Evolutionary conservation across 2,797 vertebrate species (phyloP).

Genomic region (Echeneis naucrates): DNA sequence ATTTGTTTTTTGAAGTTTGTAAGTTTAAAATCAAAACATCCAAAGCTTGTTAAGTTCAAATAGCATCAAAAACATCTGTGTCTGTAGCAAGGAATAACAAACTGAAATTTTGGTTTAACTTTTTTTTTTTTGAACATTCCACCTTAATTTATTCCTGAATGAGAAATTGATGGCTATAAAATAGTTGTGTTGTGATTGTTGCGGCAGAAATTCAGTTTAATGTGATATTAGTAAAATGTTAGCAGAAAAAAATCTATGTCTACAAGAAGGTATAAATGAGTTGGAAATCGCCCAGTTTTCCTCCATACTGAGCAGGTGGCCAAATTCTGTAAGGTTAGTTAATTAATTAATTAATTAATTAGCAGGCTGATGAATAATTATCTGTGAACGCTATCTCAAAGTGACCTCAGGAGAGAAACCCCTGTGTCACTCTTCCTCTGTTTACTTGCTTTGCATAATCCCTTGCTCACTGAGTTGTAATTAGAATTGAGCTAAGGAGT

Average conservation of each 20-base stretch:
- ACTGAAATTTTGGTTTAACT: neutral
- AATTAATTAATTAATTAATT: too few relatives aligned
- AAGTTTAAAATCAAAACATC: neutral
- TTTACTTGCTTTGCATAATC: slow-evolving; percentile 74
- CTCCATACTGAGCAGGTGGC: neutral
- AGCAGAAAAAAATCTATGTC: neutral
- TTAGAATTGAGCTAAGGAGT: slow-evolving; percentile 61
- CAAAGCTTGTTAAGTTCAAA: neutral
- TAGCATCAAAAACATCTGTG: neutral
- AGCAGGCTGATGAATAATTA: slow-evolving; percentile 29
- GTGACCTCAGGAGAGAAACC: slow-evolving; percentile 26
- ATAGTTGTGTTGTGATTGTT: neutral
- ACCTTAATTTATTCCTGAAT: too few relatives aligned
- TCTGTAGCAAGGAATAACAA: neutral
- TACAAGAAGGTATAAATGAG: too few relatives aligned
- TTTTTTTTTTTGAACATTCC: neutral
- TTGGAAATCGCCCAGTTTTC: too few relatives aligned
- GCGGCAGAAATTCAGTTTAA: neutral
- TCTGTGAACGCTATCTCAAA: slow-evolving; percentile 11
- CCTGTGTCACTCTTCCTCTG: slow-evolving; percentile 45
- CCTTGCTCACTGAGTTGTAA: slow-evolving; percentile 49
- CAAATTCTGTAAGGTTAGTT: neutral
- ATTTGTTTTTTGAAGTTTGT: neutral
- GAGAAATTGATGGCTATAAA: neutral
- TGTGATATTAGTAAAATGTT: neutral